Evolutionary conservation across 2,113 vertebrate genomes (phyloP).

Genomic region (Symphodus melops): DNA sequence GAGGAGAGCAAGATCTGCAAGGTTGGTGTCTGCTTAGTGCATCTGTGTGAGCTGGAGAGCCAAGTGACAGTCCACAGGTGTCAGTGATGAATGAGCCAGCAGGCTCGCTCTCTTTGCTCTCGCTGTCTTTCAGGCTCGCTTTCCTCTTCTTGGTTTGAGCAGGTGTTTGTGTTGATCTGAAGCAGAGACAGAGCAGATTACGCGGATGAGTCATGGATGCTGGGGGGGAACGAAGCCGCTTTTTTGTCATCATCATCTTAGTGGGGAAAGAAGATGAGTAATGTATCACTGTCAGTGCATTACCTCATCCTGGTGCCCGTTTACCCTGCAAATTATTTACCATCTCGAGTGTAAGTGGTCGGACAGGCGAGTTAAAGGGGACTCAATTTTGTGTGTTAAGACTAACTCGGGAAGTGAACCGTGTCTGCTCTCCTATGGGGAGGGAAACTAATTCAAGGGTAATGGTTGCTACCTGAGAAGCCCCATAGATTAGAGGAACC

Average conservation of each 20-base stretch:
- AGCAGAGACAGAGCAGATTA: neutral
- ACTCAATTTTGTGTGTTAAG: slow-evolving; percentile 15
- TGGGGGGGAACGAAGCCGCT: slow-evolving; percentile 41
- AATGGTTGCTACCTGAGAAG: slow-evolving; percentile 50
- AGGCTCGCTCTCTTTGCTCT: neutral
- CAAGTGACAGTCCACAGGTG: slow-evolving; percentile 54
- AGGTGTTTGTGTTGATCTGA: slow-evolving; percentile 55
- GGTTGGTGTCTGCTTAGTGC: slow-evolving; percentile 58
- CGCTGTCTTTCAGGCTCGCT: neutral
- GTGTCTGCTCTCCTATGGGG: slow-evolving; percentile 13
- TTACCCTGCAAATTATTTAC: slow-evolving; percentile 13
- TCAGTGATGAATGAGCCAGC: slow-evolving; percentile 15
- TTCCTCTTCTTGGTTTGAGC: slow-evolving; percentile 23
- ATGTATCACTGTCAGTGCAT: slow-evolving; percentile 25
- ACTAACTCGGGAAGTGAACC: slow-evolving; percentile 48
- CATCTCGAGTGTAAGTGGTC: slow-evolving; percentile 3
- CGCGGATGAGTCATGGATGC: slow-evolving; percentile 49
- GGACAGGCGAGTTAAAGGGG: neutral
- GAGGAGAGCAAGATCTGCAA: slow-evolving; percentile 97
- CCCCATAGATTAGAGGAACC: slow-evolving; percentile 20
- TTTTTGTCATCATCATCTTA: slow-evolving; percentile 44
- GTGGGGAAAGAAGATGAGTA: slow-evolving; percentile 58
- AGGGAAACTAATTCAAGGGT: slow-evolving; percentile 18
- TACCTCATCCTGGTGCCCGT: slow-evolving; percentile 48
- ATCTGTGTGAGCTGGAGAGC: neutral